Conservation (phyloP, 2,113 vertebrate genomes). For the Hydrolagus affinis region DNA sequence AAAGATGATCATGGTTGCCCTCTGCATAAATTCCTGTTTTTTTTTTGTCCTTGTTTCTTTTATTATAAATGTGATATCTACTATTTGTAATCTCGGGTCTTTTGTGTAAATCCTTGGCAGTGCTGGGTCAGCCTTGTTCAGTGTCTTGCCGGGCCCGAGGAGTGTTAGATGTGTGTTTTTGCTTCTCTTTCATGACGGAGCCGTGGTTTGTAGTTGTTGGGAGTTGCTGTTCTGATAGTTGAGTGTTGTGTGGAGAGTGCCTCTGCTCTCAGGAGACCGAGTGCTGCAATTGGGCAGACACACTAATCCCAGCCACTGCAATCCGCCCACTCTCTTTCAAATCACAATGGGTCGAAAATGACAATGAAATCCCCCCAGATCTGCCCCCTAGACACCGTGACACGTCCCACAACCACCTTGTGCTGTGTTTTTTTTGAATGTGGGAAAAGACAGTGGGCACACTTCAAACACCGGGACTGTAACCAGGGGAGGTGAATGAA, state of each 20-base stretch:
- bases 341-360: slow-evolving; percentile 29
- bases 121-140: neutral
- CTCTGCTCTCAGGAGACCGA: slow-evolving; percentile 68
- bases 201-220: slow-evolving; percentile 27
- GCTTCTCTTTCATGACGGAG: slow-evolving; percentile 32
- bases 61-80: neutral
- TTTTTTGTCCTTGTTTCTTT: slow-evolving; percentile 52
- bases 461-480: too few species aligned
- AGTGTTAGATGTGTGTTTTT: slow-evolving; percentile 16
- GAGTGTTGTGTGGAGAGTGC: slow-evolving; percentile 32
- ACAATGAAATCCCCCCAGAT: slow-evolving; percentile 24
- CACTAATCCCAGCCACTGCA: slow-evolving; percentile 46
- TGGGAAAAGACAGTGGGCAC: slow-evolving; percentile 47
- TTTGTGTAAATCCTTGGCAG: neutral
- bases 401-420: neutral
- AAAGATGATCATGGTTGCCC: slow-evolving; percentile 81
- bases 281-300: slow-evolving; percentile 77
- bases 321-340: slow-evolving; percentile 68
- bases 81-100: neutral
- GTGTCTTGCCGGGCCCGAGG: slow-evolving; percentile 10
- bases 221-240: slow-evolving; percentile 29
- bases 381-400: neutral
- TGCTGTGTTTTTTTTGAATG: slow-evolving; percentile 35
- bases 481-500: neutral
- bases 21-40: slow-evolving; percentile 51